Evolutionary conservation across 2,888 invertebrate genomes (phyloP).

Genomic region (Lordiphosa fenestrarum): DNA sequence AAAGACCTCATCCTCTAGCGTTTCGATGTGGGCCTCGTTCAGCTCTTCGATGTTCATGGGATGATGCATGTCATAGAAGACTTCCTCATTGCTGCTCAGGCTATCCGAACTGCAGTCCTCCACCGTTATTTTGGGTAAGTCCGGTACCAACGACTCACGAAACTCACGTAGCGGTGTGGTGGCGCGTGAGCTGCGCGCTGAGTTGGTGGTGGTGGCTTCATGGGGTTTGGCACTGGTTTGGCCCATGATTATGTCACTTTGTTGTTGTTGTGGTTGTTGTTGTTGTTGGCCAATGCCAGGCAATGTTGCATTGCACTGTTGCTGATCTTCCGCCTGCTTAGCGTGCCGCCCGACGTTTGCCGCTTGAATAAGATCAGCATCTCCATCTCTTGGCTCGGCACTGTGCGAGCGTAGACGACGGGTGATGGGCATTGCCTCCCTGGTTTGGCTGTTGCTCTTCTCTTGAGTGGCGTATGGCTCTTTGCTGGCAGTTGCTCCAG

Average conservation of each 20-base stretch:
- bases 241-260: constrained; percentile 67
- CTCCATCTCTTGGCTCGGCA: constrained; percentile 25
- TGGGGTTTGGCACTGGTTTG: constrained; percentile 70
- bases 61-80: constrained; percentile 75
- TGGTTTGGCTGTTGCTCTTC: constrained; percentile 13
- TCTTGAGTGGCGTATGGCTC: constrained; percentile 8
- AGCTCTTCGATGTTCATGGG: constrained; percentile 58
- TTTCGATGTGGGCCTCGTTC: constrained; percentile 64
- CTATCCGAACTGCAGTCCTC: constrained; percentile 72
- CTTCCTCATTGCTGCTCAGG: constrained; percentile 47
- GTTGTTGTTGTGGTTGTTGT: constrained; percentile 44
- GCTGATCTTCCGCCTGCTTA: constrained; percentile 43
- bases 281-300: too few relatives aligned
- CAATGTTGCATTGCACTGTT: constrained; percentile 39
- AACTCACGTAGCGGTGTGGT: constrained; percentile 65
- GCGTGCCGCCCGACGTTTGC: constrained; percentile 61
- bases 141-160: constrained; percentile 65
- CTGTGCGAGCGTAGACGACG: constrained; percentile 19
- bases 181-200: constrained; percentile 52
- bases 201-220: constrained; percentile 32
- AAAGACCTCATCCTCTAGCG: constrained; percentile 59
- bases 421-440: constrained; percentile 3
- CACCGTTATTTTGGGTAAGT: constrained; percentile 77
- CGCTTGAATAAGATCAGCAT: constrained; percentile 59
- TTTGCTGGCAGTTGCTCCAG: constrained; percentile 39